Percentiles rank a stretch among this genome's conserved stretches.
Conservation (phyloP, 2,113 vertebrate genomes). For the Pogonocichla stellata region DNA sequence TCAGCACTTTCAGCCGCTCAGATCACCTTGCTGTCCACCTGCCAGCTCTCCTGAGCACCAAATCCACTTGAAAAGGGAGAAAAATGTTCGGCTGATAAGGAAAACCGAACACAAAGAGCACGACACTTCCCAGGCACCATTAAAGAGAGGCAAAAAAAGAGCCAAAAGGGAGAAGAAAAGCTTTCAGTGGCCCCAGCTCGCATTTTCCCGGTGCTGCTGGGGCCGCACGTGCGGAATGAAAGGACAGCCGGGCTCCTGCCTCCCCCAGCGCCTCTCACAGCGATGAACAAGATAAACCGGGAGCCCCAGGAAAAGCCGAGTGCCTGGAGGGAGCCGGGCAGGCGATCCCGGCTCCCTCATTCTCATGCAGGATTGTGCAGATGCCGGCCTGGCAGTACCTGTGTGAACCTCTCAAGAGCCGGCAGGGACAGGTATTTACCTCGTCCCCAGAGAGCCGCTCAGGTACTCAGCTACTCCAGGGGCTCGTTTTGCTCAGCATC, state of each 20-base stretch:
- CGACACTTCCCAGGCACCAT: not conserved
- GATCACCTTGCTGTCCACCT: not conserved
- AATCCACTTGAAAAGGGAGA: not conserved
- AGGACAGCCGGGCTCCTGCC: not conserved
- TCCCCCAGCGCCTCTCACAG: rapidly evolving
- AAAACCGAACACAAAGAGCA: not conserved
- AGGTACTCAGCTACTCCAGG: not conserved
- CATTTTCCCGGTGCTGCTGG: rapidly evolving
- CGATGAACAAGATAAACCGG: rapidly evolving
- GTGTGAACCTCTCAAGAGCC: not conserved
- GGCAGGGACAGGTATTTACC: not conserved
- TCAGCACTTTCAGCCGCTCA: not conserved
- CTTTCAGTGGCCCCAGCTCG: not conserved
- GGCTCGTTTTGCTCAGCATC: not conserved
- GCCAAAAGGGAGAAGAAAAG: not conserved
- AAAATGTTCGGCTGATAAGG: not conserved
- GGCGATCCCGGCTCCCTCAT: not conserved
- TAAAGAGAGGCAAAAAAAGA: not conserved
- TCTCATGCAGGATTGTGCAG: not conserved
- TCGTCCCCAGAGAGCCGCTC: not conserved
- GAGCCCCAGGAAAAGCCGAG: not conserved
- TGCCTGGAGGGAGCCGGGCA: not conserved
- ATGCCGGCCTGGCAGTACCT: not conserved
- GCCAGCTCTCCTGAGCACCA: not conserved
- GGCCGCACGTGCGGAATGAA: not conserved